These are phyloP conservation scores for Folsomia candida DNA, from an alignment of 2,888 invertebrate genomes.

Conservation along the genomic window DNA sequence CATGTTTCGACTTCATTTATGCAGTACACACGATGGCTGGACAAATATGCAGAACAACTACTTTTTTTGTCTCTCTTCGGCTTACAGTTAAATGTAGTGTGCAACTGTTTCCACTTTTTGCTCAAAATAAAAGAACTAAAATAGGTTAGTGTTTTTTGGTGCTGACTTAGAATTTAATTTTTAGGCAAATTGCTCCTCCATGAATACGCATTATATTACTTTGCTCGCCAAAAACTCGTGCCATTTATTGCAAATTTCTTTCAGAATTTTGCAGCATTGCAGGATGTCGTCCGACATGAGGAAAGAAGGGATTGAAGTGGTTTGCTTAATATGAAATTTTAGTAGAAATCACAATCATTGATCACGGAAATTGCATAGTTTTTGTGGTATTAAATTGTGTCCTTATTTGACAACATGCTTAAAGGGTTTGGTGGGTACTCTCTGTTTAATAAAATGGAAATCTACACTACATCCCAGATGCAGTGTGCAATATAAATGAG, in stretches of 20 bases:
- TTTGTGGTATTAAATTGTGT: not conserved
- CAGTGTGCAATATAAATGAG: not conserved
- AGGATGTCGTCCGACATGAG: not conserved
- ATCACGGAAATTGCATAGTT: not conserved
- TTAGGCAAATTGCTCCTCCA: not conserved
- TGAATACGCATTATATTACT: not conserved
- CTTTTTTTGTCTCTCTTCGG: not conserved
- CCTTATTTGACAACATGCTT: not conserved
- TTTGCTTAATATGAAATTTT: not conserved
- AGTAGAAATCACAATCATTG: not conserved
- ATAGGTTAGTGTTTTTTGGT: not conserved
- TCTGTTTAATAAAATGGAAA: not conserved
- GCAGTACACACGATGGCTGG: too few species aligned
- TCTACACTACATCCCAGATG: not conserved
- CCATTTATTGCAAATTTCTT: not conserved
- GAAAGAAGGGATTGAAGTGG: too few species aligned
- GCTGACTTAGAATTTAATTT: not conserved
- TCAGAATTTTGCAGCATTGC: not conserved
- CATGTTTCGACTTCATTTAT: conserved; percentile 4
- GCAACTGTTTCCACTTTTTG: not conserved
- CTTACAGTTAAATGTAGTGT: not conserved
- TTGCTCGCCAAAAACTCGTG: not conserved
- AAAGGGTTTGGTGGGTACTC: not conserved
- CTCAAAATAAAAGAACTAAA: not conserved
- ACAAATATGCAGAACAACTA: not conserved